Conservation (phyloP, 2,888 invertebrate species). For the Andrena bicolor region DNA sequence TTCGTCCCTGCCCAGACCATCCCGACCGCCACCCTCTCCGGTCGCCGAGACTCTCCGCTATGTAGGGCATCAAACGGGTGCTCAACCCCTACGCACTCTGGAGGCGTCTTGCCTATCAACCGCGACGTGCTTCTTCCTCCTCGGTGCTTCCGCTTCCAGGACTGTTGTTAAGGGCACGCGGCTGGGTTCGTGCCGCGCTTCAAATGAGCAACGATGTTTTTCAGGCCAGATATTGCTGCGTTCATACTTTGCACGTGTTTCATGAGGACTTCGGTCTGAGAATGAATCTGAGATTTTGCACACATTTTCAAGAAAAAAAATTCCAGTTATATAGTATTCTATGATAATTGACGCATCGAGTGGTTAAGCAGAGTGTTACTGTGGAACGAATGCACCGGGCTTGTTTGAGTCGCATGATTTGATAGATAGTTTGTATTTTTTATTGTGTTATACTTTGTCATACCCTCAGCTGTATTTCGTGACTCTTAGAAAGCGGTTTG, state of each 20-base stretch:
- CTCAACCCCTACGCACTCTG: constrained; percentile 80
- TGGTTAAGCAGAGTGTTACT: no score
- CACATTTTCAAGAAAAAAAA: no score
- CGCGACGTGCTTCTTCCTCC: constrained; percentile 55
- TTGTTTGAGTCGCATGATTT: no score
- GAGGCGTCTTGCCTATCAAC: constrained; percentile 69
- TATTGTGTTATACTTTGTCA: no score
- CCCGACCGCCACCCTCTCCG: constrained; percentile 64
- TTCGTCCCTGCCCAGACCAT: constrained; percentile 72
- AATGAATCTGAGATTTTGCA: not conserved
- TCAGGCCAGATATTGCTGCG: not conserved
- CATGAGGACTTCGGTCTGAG: not conserved
- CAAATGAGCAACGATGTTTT: not conserved
- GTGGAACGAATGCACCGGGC: no score
- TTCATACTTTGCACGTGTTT: not conserved
- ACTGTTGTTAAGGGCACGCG: constrained; percentile 31
- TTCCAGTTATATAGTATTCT: no score
- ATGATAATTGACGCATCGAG: no score
- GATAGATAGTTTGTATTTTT: no score
- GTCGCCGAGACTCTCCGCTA: constrained; percentile 74
- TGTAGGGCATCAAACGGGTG: constrained; percentile 82
- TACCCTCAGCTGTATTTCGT: no score
- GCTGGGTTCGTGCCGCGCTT: not conserved
- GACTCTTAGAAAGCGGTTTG: no score
- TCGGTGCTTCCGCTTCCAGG: constrained; percentile 39